phyloP scores from a whole-genome alignment of 2,888 invertebrate genomes.

The Odontomyia ornata region DNA sequence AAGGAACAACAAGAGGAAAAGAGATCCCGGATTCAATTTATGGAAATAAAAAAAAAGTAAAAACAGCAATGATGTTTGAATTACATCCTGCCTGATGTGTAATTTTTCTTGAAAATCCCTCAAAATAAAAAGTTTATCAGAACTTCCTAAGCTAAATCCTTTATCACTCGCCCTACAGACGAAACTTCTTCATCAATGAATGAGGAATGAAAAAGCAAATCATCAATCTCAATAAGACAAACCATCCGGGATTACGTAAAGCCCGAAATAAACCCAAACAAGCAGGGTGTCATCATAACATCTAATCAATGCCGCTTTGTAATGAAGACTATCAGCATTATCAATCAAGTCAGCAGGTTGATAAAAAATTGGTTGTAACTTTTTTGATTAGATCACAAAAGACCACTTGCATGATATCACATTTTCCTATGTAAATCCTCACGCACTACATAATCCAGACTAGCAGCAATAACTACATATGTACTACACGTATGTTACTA shows the following conservation, averaged over 20 bases:
- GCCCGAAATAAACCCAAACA: not conserved
- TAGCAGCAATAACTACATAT: too few species aligned
- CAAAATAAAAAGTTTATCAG: too few species aligned
- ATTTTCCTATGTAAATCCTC: too few species aligned
- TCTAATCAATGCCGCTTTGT: slow-evolving; percentile 7
- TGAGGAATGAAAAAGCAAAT: not conserved
- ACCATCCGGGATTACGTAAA: not conserved
- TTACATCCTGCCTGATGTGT: too few species aligned
- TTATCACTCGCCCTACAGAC: not conserved
- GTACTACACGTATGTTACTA: too few species aligned
- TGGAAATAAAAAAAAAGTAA: too few species aligned
- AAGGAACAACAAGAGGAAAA: too few species aligned
- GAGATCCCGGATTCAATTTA: too few species aligned
- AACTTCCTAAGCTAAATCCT: too few species aligned
- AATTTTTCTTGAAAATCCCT: too few species aligned
- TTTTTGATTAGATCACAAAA: slow-evolving; percentile 3
- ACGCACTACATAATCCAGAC: not conserved
- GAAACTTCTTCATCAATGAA: not conserved
- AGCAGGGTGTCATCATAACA: not conserved
- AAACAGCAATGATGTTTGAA: too few species aligned
- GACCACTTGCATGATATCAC: not conserved
- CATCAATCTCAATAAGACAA: slow-evolving; percentile 17
- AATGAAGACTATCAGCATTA: slow-evolving; percentile 24
- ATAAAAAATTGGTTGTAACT: not conserved
- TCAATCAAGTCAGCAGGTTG: slow-evolving; percentile 11